These are phyloP conservation scores for Conus betulinus DNA, from an alignment of 1,140 invertebrate species.

Conservation along the genomic window DNA sequence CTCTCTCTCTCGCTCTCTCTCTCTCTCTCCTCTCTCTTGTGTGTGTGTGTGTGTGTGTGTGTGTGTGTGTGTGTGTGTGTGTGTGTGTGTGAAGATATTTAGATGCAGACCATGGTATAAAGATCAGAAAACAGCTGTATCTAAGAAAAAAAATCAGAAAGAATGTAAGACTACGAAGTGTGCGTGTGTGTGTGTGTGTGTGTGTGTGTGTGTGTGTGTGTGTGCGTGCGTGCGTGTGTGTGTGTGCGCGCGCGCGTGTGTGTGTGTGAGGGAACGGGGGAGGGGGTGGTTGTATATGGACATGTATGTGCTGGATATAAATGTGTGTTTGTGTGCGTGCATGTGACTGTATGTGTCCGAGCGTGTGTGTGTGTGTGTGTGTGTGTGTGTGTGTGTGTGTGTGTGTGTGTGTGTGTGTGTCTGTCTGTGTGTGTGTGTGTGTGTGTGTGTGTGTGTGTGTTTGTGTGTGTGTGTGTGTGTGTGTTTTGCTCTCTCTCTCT, in stretches of 20 bases:
- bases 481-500: too few relatives aligned
- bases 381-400: too few relatives aligned
- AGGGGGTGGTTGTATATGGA: not conserved
- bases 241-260: not conserved
- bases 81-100: too few relatives aligned
- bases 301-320: not conserved
- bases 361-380: too few relatives aligned
- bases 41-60: too few relatives aligned
- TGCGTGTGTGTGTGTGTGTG: not conserved
- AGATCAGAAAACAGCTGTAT: too few relatives aligned
- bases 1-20: too few relatives aligned
- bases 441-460: not conserved
- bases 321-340: not conserved
- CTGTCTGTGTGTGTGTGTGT: not conserved
- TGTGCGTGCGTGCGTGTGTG: not conserved
- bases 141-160: too few relatives aligned
- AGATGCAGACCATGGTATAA: too few relatives aligned
- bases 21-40: too few relatives aligned
- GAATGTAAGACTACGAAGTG: not conserved
- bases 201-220: constrained; percentile 5
- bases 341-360: not conserved
- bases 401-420: not conserved
- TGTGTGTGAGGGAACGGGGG: not conserved
- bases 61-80: too few relatives aligned
- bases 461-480: too few relatives aligned